phyloP scores from a whole-genome alignment of 2,888 invertebrate genomes.

The Leptinotarsa rubiginosa region DNA sequence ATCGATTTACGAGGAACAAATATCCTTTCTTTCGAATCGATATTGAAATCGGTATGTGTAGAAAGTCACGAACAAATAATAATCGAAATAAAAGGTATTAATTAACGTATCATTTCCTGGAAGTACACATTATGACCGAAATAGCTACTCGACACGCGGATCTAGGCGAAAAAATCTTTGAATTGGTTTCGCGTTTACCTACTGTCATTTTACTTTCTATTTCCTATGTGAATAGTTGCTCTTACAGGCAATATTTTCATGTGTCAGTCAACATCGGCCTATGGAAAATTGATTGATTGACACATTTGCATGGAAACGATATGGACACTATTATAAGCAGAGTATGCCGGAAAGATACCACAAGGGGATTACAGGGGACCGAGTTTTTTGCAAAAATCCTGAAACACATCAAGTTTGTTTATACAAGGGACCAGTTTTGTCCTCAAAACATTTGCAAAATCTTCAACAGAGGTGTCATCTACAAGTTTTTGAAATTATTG shows the following conservation, averaged over 20 bases:
- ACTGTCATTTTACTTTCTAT: conserved; percentile 21
- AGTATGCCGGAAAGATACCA: no score
- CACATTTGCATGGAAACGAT: background rate
- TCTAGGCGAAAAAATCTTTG: conserved; percentile 8
- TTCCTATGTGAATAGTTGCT: background rate
- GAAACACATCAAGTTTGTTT: no score
- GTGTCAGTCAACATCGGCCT: background rate
- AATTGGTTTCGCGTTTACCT: conserved; percentile 8
- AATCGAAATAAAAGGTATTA: conserved; percentile 1
- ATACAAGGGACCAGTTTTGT: no score
- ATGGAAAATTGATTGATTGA: background rate
- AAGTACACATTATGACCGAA: conserved; percentile 16
- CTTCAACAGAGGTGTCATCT: no score
- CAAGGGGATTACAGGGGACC: no score
- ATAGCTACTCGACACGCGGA: conserved; percentile 7
- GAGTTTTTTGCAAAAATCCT: no score
- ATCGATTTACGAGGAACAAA: no score
- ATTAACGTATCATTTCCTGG: conserved; percentile 3
- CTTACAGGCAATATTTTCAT: background rate
- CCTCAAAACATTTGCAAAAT: no score
- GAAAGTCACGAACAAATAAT: conserved; percentile 14
- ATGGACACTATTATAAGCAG: background rate
- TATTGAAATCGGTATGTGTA: background rate
- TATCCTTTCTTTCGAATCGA: background rate
- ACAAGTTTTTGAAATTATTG: no score